These are phyloP conservation scores for Chymomyza amoena DNA, from an alignment of 2,888 invertebrate species.

Conservation along the genomic window DNA sequence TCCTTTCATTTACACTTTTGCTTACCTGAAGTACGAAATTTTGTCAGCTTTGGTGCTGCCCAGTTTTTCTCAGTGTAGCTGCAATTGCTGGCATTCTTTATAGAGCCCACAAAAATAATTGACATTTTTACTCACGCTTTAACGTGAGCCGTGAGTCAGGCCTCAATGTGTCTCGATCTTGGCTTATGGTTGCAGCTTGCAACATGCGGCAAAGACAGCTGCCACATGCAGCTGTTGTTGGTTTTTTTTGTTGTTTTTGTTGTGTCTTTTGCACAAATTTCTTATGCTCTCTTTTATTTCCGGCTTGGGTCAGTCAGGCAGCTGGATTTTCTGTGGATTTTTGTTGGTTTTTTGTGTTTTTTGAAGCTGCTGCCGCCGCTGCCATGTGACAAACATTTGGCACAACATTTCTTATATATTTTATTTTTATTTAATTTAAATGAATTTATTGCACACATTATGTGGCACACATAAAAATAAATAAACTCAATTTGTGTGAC, in stretches of 20 bases:
- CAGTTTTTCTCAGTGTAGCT: too few species aligned
- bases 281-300: neutral
- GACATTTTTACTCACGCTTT: neutral
- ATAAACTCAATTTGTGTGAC: slow-evolving; percentile 56
- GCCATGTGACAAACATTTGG: neutral
- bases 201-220: neutral
- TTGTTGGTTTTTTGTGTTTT: too few species aligned
- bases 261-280: neutral
- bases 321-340: neutral
- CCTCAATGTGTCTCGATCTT: neutral
- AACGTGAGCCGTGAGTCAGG: neutral
- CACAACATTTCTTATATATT: neutral
- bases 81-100: neutral
- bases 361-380: too few species aligned
- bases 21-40: too few species aligned
- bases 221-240: neutral
- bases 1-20: too few species aligned
- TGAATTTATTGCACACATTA: neutral
- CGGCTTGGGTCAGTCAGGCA: neutral
- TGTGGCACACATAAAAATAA: slow-evolving; percentile 53
- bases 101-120: neutral
- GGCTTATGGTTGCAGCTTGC: neutral
- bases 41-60: too few species aligned
- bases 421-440: neutral
- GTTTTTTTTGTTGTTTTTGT: neutral